Conservation (phyloP, 1,140 invertebrate species). For the Hydropsyche tenuis region DNA sequence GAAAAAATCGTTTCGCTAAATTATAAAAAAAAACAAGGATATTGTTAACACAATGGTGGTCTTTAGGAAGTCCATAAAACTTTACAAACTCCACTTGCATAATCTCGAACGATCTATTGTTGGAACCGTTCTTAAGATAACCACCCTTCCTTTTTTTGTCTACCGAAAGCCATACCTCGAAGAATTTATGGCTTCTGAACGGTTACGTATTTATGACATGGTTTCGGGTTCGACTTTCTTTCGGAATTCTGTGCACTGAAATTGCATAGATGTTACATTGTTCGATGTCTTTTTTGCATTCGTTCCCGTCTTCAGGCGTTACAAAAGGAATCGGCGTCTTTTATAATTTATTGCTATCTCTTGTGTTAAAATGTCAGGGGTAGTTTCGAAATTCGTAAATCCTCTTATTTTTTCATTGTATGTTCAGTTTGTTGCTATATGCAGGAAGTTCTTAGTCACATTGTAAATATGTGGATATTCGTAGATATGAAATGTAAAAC, state of each 20-base stretch:
- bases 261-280: conserved; percentile 46
- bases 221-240: conserved; percentile 45
- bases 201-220: conserved; percentile 43
- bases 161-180: conserved; percentile 42
- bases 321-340: conserved; percentile 2
- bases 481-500: too few species aligned
- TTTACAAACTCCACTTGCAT: conserved; percentile 44
- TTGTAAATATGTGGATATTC: too few species aligned
- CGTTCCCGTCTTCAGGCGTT: conserved; percentile 6
- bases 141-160: conserved; percentile 31
- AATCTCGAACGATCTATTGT: conserved; percentile 41
- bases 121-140: conserved; percentile 27
- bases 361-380: conserved; percentile 13
- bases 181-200: conserved; percentile 38
- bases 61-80: conserved; percentile 39
- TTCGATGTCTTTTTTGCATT: conserved; percentile 35
- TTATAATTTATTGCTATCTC: conserved; percentile 23
- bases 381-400: conserved; percentile 5
- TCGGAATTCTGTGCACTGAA: conserved; percentile 36
- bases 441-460: too few species aligned
- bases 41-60: background rate
- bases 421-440: too few species aligned
- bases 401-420: background rate
- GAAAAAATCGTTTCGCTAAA: background rate
- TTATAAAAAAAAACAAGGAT: background rate